A percentile compares a stretch with the other conserved stretches of the same genome.
Evolutionary conservation across 2,888 invertebrate species (phyloP).

Genomic region (Yponomeuta plumbellus): DNA sequence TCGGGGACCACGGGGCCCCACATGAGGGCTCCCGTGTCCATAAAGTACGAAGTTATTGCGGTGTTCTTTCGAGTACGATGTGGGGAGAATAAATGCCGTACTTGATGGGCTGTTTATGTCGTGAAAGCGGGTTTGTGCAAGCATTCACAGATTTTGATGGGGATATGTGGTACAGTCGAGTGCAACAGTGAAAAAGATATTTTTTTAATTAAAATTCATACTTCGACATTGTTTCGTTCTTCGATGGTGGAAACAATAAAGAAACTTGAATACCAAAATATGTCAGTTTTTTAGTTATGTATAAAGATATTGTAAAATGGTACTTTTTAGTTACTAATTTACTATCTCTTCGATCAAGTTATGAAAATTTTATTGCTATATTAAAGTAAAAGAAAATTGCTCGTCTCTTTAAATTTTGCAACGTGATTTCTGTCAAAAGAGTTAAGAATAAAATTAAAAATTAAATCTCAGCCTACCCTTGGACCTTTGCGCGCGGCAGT

Average conservation of each 20-base stretch:
- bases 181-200: constrained; percentile 15
- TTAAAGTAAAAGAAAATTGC: too few relatives aligned
- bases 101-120: constrained; percentile 69
- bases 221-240: not conserved
- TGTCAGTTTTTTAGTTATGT: not conserved
- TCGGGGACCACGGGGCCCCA: constrained; percentile 48
- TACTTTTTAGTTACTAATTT: too few relatives aligned
- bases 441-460: not conserved
- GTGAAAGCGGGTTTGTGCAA: constrained; percentile 77
- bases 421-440: not conserved
- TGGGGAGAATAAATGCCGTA: constrained; percentile 48
- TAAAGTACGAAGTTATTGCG: constrained; percentile 48
- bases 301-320: too few relatives aligned
- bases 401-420: not conserved
- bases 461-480: not conserved
- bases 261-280: not conserved
- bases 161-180: constrained; percentile 58
- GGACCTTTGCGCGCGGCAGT: constrained; percentile 21
- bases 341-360: too few relatives aligned
- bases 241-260: not conserved
- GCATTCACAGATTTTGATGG: constrained; percentile 76
- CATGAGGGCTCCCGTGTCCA: constrained; percentile 48
- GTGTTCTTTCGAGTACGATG: not conserved
- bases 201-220: not conserved
- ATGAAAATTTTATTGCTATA: too few relatives aligned